phyloP scores from a whole-genome alignment of 2,797 vertebrate genomes.

The Macrochelys suwanniensis region DNA sequence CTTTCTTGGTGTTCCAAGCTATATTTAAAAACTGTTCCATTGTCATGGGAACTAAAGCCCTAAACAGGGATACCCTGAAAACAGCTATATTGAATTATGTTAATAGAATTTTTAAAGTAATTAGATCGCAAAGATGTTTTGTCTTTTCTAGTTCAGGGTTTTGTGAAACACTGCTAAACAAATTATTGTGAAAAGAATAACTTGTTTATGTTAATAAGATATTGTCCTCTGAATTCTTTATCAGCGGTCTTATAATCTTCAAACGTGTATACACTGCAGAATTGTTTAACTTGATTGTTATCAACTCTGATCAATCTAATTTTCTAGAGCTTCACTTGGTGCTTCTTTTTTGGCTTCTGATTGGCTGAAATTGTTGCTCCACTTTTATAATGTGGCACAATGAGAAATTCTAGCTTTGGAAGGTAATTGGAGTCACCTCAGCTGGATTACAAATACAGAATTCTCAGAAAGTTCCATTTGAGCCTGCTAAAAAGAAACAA shows the following conservation, averaged over 20 bases:
- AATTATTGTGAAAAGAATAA: slow-evolving; percentile 78
- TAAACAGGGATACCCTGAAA: slow-evolving; percentile 52
- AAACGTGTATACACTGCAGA: slow-evolving; percentile 12
- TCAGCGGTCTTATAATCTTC: slow-evolving; percentile 54
- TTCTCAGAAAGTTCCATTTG: neutral
- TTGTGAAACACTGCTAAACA: slow-evolving; percentile 71
- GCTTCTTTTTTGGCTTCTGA: slow-evolving; percentile 28
- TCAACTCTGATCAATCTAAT: slow-evolving; percentile 68
- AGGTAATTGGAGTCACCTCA: neutral
- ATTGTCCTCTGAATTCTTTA: slow-evolving; percentile 62
- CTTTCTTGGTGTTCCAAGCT: neutral
- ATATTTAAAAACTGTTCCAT: slow-evolving; percentile 44
- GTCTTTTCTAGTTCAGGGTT: slow-evolving; percentile 71
- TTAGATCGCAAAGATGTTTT: slow-evolving; percentile 78
- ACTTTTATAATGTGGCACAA: neutral
- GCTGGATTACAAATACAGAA: neutral
- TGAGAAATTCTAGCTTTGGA: neutral
- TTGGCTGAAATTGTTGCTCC: slow-evolving; percentile 8
- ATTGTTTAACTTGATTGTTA: slow-evolving; percentile 70
- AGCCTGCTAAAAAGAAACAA: neutral
- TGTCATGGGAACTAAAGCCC: slow-evolving; percentile 46
- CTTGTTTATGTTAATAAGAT: slow-evolving; percentile 80
- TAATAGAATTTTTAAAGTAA: slow-evolving; percentile 77
- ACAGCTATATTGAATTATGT: slow-evolving; percentile 58
- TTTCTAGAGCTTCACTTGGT: slow-evolving; percentile 55